Evolutionary conservation across 2,888 invertebrate species (phyloP).

Genomic region (Hydrotaea diabolus): DNA sequence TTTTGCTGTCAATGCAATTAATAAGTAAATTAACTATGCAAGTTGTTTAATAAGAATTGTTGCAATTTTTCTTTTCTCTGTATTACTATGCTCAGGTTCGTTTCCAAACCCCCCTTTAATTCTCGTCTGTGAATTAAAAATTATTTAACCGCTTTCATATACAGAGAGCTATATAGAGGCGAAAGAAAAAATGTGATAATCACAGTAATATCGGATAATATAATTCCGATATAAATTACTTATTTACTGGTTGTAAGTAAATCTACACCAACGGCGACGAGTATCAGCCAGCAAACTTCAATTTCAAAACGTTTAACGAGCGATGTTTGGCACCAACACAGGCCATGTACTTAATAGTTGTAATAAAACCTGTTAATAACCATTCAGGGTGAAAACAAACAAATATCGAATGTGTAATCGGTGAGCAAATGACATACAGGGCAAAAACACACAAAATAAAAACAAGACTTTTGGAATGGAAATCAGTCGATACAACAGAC

Average conservation of each 20-base stretch:
- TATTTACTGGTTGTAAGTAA: too few relatives aligned
- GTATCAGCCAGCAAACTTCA: too few relatives aligned
- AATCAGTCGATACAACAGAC: background rate
- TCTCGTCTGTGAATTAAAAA: too few relatives aligned
- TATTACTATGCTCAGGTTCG: too few relatives aligned
- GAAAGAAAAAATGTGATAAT: background rate
- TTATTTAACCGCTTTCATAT: background rate
- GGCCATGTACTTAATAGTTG: slow-evolving; percentile 28
- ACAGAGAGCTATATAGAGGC: background rate
- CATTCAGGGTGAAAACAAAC: slow-evolving; percentile 29
- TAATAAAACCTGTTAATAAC: slow-evolving; percentile 44
- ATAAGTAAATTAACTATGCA: too few relatives aligned
- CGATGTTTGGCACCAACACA: background rate
- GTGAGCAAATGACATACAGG: background rate
- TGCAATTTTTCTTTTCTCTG: too few relatives aligned
- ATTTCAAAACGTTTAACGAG: too few relatives aligned
- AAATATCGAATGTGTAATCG: slow-evolving; percentile 15
- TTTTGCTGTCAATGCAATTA: too few relatives aligned
- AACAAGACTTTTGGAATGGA: slow-evolving; percentile 40
- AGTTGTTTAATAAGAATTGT: too few relatives aligned
- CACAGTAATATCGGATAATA: background rate
- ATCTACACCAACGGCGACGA: too few relatives aligned
- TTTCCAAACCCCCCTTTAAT: too few relatives aligned
- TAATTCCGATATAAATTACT: background rate
- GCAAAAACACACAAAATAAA: slow-evolving; percentile 4